Conservation (phyloP, 2,888 invertebrate species). For the Pyrocoelia pectoralis region DNA sequence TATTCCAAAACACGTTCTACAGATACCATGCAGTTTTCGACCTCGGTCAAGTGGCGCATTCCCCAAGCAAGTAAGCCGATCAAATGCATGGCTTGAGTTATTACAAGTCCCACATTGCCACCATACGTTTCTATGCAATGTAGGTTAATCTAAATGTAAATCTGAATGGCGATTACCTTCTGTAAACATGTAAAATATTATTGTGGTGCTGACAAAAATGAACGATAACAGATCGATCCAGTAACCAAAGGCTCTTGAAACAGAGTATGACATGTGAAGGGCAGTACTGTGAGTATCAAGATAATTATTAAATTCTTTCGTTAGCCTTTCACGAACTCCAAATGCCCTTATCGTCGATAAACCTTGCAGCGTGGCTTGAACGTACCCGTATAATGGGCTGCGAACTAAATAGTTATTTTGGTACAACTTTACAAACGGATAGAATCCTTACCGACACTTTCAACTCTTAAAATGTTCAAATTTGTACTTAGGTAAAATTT, state of each 20-base stretch:
- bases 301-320: slow-evolving; percentile 72
- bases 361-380: slow-evolving; percentile 82
- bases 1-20: slow-evolving; percentile 89
- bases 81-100: slow-evolving; percentile 80
- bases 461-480: slow-evolving; percentile 72
- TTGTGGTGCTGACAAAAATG: not conserved
- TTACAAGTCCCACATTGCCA: slow-evolving; percentile 80
- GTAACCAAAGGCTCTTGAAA: not conserved
- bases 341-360: slow-evolving; percentile 85
- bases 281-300: slow-evolving; percentile 53
- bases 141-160: too few species aligned
- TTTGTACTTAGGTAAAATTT: slow-evolving; percentile 73
- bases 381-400: slow-evolving; percentile 84
- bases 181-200: not conserved
- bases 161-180: too few species aligned
- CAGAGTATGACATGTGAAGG: not conserved
- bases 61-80: slow-evolving; percentile 73
- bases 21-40: slow-evolving; percentile 85
- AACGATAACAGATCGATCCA: not conserved
- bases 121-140: slow-evolving; percentile 68
- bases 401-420: slow-evolving; percentile 57
- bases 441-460: slow-evolving; percentile 63
- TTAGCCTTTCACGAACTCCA: slow-evolving; percentile 72
- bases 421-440: slow-evolving; percentile 37
- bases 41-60: slow-evolving; percentile 85